Base-by-base conservation (phyloP, 2,888 invertebrate species). In the Protonemura montana region DNA sequence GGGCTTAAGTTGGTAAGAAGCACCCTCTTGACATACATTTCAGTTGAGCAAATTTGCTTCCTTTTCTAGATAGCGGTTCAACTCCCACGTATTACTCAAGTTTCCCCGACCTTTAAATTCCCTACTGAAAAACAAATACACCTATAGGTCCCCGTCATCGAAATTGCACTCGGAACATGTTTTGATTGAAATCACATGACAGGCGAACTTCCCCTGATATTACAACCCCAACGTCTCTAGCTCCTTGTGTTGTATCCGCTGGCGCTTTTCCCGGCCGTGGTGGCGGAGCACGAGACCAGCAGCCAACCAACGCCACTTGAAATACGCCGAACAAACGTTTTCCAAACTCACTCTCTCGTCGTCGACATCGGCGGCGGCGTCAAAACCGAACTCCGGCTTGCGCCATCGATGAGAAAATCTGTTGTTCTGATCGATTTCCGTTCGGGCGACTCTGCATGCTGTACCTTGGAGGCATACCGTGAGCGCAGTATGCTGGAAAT, bases 351-450 rank as follows among this genome's bases (percentile, higher is more conserved):
- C 59, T 59, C 59, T 21, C 59, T 59, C 59, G 59, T 59, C 59
- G 59, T 59, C 59, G 59, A 21, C 59, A 13, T 59, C 59, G 59
- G 3, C 59, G 59, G 3, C 59, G 59, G 3, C 59, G 59, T 10
- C 59, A 21, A 59, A 59, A 59, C 59, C 59, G 59, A 10, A 13
- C 59, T 59, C 59, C 21, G 59, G 16, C 59, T 3, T 2, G 7
- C 59, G 59, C 28, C 28, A 78, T 78, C 78, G 78, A 78, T 78
- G 78, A 78, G 78, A 13, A 78, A 78, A 78, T 78, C 78, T 78
- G 78, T 78, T 78, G 78, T 78, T 16, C 78, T 27, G 78, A 78
- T 78, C 78, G 78, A 78, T 78, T 78, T 26, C 5, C 78, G 28
- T 26, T 26, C 78, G 21, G 21, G 59, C 59, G 21, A 21, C 59